Conservation (phyloP, 1,140 invertebrate genomes). For the Drosophila kikkawai region DNA sequence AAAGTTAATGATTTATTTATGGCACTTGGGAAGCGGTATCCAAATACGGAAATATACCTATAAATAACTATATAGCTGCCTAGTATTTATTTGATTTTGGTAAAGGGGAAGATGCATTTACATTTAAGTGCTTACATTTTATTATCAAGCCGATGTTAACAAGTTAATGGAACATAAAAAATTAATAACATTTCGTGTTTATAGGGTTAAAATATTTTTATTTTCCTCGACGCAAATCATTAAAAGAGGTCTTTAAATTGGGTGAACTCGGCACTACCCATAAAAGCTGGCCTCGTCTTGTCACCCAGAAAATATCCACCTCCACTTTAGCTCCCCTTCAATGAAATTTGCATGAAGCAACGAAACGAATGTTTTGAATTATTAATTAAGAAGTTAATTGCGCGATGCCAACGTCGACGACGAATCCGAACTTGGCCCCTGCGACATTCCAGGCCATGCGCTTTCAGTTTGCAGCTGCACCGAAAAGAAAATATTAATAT, state of each 20-base stretch:
- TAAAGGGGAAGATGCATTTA: neutral
- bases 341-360: constrained; percentile 60
- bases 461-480: constrained; percentile 43
- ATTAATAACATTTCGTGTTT: constrained; percentile 1
- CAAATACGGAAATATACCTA: constrained; percentile 29
- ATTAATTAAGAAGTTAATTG: constrained; percentile 74
- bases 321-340: neutral
- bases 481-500: neutral
- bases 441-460: constrained; percentile 55
- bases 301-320: constrained; percentile 21
- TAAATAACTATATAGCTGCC: neutral
- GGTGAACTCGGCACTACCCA: neutral
- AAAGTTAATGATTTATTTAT: constrained; percentile 34
- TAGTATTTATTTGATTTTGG: constrained; percentile 13
- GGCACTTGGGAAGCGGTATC: constrained; percentile 18
- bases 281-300: constrained; percentile 24
- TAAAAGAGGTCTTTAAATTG: constrained; percentile 1
- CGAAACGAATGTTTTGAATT: constrained; percentile 61
- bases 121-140: neutral
- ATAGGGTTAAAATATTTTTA: neutral
- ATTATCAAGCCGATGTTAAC: neutral
- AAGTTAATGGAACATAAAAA: neutral
- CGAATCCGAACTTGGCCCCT: constrained; percentile 36
- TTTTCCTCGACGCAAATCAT: neutral
- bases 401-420: constrained; percentile 26